Evolutionary conservation across 1,140 invertebrate genomes (phyloP).

Genomic region (Drosophila triauraria): DNA sequence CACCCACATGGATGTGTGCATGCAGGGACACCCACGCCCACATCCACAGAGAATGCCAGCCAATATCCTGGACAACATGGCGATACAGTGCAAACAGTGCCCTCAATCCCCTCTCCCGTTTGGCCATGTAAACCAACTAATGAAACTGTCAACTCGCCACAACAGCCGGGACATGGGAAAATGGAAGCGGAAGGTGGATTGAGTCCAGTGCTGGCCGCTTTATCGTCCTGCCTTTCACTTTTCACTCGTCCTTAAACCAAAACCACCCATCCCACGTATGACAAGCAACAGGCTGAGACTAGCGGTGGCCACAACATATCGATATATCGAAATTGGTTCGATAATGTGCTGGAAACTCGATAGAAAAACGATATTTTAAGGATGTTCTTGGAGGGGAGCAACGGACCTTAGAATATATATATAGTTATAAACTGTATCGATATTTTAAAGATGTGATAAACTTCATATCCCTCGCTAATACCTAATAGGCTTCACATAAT

Average conservation of each 20-base stretch:
- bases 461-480: too few relatives aligned
- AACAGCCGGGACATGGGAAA: slow-evolving; percentile 42
- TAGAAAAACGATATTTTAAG: neutral
- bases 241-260: slow-evolving; percentile 13
- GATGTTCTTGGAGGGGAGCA: neutral
- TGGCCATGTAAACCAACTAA: slow-evolving; percentile 78
- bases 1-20: slow-evolving; percentile 30
- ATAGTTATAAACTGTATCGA: too few relatives aligned
- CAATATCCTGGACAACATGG: slow-evolving; percentile 81
- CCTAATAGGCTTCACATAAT: too few relatives aligned
- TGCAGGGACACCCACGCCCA: slow-evolving; percentile 6
- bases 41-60: slow-evolving; percentile 42
- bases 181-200: slow-evolving; percentile 25
- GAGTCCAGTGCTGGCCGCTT: slow-evolving; percentile 24
- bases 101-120: slow-evolving; percentile 7
- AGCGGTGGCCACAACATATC: slow-evolving; percentile 1
- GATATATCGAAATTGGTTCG: neutral
- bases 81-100: slow-evolving; percentile 77
- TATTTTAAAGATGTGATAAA: too few relatives aligned
- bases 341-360: neutral
- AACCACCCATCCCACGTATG: neutral
- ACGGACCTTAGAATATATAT: neutral
- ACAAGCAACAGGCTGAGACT: slow-evolving; percentile 50
- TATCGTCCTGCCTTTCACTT: slow-evolving; percentile 34
- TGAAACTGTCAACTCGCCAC: slow-evolving; percentile 81